These are phyloP conservation scores for Tragelaphus scriptus DNA, from an alignment of 2,113 vertebrate species.

Conservation along the genomic window DNA sequence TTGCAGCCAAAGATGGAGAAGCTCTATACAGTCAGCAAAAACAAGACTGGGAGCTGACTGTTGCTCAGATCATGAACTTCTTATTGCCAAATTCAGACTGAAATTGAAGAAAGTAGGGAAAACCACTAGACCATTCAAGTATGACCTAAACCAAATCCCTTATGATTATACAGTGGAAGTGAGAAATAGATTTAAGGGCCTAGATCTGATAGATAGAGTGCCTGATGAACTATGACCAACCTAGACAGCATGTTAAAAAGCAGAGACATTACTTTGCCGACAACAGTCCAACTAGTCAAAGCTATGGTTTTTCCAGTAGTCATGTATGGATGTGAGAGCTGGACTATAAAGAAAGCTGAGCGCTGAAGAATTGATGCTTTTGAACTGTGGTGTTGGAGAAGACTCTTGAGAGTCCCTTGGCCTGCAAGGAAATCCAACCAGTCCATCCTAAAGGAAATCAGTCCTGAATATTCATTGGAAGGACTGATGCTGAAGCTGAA, in stretches of 20 bases:
- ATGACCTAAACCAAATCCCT: background rate
- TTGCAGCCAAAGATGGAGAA: background rate
- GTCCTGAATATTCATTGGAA: background rate
- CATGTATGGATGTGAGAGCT: background rate
- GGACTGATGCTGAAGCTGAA: background rate
- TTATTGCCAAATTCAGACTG: background rate
- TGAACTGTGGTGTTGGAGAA: background rate
- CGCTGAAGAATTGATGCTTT: background rate
- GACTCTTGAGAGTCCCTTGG: background rate
- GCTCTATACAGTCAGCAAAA: background rate
- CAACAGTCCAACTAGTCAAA: fast-evolving
- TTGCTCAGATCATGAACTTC: background rate
- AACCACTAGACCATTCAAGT: background rate
- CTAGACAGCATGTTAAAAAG: background rate
- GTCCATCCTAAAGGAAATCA: background rate
- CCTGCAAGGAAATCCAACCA: background rate
- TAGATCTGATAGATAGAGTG: too few relatives aligned
- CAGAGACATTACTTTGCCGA: background rate
- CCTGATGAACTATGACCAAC: too few relatives aligned
- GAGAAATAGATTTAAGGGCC: too few relatives aligned
- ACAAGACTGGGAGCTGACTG: background rate
- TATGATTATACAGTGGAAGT: too few relatives aligned
- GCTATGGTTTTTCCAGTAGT: background rate
- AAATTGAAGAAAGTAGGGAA: background rate
- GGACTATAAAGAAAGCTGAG: background rate